Evolutionary conservation across 2,888 invertebrate species (phyloP).

Genomic region (Rotaria sp.): DNA sequence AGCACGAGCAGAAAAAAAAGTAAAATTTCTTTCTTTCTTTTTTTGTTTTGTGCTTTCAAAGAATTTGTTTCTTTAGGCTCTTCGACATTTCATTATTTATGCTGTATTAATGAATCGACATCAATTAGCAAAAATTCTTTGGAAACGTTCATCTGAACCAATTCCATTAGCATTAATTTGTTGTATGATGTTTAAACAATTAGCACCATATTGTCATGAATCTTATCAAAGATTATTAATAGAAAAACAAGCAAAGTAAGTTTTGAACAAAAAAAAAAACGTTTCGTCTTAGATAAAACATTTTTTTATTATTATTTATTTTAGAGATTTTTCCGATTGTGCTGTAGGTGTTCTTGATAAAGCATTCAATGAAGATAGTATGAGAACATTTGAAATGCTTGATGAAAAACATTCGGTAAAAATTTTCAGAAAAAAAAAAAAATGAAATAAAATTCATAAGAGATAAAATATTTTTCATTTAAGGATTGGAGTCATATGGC

Average conservation of each 20-base stretch:
- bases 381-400: slow-evolving; percentile 51
- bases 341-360: slow-evolving; percentile 51
- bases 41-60: no score
- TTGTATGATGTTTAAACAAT: slow-evolving; percentile 46
- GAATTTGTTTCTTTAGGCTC: slow-evolving; percentile 44
- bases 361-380: slow-evolving; percentile 47
- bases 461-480: background rate
- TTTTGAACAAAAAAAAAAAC: slow-evolving; percentile 47
- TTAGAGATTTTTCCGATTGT: slow-evolving; percentile 52
- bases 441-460: no score
- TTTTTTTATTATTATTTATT: slow-evolving; percentile 43
- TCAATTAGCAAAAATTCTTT: slow-evolving; percentile 50
- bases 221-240: slow-evolving; percentile 35
- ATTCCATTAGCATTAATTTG: slow-evolving; percentile 51
- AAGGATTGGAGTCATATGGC: slow-evolving; percentile 52
- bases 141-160: slow-evolving; percentile 52
- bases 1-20: slow-evolving; percentile 47
- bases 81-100: slow-evolving; percentile 51
- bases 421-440: slow-evolving; percentile 24
- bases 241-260: slow-evolving; percentile 45
- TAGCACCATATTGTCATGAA: slow-evolving; percentile 39
- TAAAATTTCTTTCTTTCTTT: slow-evolving; percentile 32
- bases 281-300: slow-evolving; percentile 41
- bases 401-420: slow-evolving; percentile 47
- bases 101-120: slow-evolving; percentile 50